phyloP scores from a whole-genome alignment of 2,888 invertebrate species.

The Morpho deidamia region DNA sequence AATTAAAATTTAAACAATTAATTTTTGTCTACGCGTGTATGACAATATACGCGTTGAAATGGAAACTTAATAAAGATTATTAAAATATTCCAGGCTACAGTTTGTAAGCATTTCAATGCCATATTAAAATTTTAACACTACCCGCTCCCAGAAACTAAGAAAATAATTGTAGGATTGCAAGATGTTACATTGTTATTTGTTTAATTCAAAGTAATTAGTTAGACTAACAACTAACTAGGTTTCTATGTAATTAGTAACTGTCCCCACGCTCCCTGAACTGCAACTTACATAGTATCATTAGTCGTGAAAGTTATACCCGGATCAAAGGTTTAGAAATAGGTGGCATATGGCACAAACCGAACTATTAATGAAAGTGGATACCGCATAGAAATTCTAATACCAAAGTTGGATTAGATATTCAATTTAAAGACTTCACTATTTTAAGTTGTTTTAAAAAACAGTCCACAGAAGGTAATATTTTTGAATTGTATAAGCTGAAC shows the following conservation, averaged over 20 bases:
- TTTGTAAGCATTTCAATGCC: too few species aligned
- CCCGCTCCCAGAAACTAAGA: too few species aligned
- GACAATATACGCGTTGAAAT: too few species aligned
- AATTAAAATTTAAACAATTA: slow-evolving; percentile 7
- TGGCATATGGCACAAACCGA: slow-evolving; percentile 3
- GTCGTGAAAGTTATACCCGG: slow-evolving; percentile 9
- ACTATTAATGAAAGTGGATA: slow-evolving; percentile 2
- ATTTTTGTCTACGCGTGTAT: neutral
- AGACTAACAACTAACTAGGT: neutral
- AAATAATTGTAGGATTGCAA: too few species aligned
- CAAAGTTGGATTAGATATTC: too few species aligned
- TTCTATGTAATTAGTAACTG: slow-evolving; percentile 6
- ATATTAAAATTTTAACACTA: too few species aligned
- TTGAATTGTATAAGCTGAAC: too few species aligned
- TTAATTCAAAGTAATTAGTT: neutral
- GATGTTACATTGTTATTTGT: neutral
- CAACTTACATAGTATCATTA: slow-evolving; percentile 3
- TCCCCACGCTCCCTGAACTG: slow-evolving; percentile 3
- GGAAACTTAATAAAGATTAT: too few species aligned
- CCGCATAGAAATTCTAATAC: neutral
- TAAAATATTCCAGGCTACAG: too few species aligned
- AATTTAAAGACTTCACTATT: too few species aligned
- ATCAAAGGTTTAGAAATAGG: slow-evolving; percentile 10
- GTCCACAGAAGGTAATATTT: too few species aligned
- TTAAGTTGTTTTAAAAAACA: too few species aligned